Percentiles rank a stretch among this genome's conserved stretches.
Evolutionary conservation across 2,113 vertebrate species (phyloP).

Genomic region (Poeciliopsis retropinna): DNA sequence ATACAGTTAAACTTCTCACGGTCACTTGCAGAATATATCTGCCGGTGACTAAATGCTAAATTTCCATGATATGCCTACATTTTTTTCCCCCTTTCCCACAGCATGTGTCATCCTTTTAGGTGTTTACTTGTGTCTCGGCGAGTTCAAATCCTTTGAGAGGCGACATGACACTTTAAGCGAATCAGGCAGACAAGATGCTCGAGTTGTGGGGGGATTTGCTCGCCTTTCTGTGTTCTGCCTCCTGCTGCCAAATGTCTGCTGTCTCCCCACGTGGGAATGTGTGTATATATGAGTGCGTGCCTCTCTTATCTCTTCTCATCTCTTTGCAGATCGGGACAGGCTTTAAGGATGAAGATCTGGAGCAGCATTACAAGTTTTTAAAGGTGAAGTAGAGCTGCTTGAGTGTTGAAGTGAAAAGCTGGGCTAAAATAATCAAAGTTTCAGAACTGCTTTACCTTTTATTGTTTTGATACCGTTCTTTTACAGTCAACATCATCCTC

Average conservation of each 20-base stretch:
- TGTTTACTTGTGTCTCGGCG: conserved; percentile 38
- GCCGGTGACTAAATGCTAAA: conserved; percentile 30
- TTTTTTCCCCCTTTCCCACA: neutral
- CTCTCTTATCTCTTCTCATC: conserved; percentile 42
- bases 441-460: neutral
- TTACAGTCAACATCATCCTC: neutral
- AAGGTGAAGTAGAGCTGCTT: conserved; percentile 79
- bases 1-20: conserved; percentile 11
- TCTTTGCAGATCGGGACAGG: conserved; percentile 88
- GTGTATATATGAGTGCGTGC: conserved; percentile 10
- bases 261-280: conserved; percentile 41
- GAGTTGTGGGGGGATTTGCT: conserved; percentile 8
- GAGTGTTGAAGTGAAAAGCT: neutral
- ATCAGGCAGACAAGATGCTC: conserved; percentile 47
- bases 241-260: conserved; percentile 56
- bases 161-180: conserved; percentile 62
- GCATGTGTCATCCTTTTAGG: conserved; percentile 37
- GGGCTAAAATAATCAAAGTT: conserved; percentile 1
- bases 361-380: conserved; percentile 84
- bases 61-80: conserved; percentile 33
- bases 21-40: conserved; percentile 40
- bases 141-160: conserved; percentile 56
- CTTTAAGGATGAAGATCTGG: conserved; percentile 90
- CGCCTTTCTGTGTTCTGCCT: conserved; percentile 36
- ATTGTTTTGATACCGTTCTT: conserved; percentile 1